Conservation (phyloP, 2,888 invertebrate species). For the Drepana falcataria region DNA sequence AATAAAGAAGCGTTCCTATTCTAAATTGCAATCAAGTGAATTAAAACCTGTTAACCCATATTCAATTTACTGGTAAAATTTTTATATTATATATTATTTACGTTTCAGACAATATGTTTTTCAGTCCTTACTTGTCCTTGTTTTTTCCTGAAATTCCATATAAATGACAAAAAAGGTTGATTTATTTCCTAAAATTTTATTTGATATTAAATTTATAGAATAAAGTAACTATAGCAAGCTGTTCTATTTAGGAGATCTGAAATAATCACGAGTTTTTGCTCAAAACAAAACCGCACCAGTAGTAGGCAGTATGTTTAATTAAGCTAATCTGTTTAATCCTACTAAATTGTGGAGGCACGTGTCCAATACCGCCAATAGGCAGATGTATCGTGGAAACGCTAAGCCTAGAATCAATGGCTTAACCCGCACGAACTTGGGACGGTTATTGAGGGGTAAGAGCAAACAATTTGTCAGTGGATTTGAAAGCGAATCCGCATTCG, state of each 20-base stretch:
- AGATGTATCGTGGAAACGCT: constrained; percentile 12
- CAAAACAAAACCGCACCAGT: neutral
- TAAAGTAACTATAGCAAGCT: no score
- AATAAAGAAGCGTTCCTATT: constrained; percentile 17
- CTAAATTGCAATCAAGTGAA: no score
- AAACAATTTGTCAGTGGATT: constrained; percentile 37
- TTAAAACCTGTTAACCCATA: no score
- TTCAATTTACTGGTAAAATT: no score
- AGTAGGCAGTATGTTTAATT: neutral
- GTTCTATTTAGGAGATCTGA: no score
- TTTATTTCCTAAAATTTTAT: no score
- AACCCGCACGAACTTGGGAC: constrained; percentile 3
- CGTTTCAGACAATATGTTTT: no score
- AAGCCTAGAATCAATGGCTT: constrained; percentile 30
- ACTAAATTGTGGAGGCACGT: constrained; percentile 1
- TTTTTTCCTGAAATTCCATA: no score
- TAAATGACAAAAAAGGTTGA: no score
- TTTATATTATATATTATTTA: no score
- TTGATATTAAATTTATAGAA: no score
- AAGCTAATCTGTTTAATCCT: constrained; percentile 7
- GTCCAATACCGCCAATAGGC: constrained; percentile 4
- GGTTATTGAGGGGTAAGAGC: neutral
- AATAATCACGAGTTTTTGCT: constrained; percentile 6
- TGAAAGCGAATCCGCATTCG: constrained; percentile 38
- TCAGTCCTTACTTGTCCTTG: no score